Evolutionary conservation across 2,113 vertebrate genomes (phyloP).

Genomic region (Petrocephalus microphthalmus): DNA sequence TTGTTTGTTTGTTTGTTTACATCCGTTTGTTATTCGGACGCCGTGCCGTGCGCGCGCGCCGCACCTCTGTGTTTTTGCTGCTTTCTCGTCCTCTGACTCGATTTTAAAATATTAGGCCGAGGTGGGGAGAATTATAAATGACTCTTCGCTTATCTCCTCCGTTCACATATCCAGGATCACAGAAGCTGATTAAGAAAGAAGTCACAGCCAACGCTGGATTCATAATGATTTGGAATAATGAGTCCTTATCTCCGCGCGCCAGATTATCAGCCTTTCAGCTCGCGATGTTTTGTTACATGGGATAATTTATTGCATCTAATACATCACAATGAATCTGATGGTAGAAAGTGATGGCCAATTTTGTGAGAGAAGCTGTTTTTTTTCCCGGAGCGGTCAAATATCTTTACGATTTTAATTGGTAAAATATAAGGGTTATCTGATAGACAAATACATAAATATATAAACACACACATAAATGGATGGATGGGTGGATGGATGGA

Average conservation of each 20-base stretch:
- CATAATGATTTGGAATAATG: constrained; percentile 99
- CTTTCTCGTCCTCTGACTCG: constrained; percentile 77
- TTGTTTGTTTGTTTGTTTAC: constrained; percentile 36
- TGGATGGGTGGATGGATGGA: neutral
- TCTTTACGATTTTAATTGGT: constrained; percentile 80
- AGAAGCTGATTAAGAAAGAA: constrained; percentile 99
- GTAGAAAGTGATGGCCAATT: constrained; percentile 83
- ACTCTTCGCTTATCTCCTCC: constrained; percentile 92
- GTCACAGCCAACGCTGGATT: constrained; percentile 95
- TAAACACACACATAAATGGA: constrained; percentile 28
- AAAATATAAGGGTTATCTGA: constrained; percentile 89
- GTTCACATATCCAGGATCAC: constrained; percentile 99
- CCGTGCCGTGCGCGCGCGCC: constrained; percentile 61
- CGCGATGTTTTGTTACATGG: constrained; percentile 99
- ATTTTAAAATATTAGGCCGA: constrained; percentile 98
- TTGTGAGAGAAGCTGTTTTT: constrained; percentile 58
- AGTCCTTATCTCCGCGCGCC: constrained; percentile 98
- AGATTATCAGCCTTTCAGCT: constrained; percentile 99
- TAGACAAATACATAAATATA: constrained; percentile 48
- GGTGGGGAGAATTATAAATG: constrained; percentile 96
- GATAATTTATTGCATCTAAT: constrained; percentile 99
- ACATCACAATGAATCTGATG: constrained; percentile 99
- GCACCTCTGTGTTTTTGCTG: neutral
- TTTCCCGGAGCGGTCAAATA: constrained; percentile 75
- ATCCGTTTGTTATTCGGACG: constrained; percentile 58